Evolutionary conservation across 2,113 vertebrate genomes (phyloP).

Genomic region (Protobothrops mucrosquamatus): DNA sequence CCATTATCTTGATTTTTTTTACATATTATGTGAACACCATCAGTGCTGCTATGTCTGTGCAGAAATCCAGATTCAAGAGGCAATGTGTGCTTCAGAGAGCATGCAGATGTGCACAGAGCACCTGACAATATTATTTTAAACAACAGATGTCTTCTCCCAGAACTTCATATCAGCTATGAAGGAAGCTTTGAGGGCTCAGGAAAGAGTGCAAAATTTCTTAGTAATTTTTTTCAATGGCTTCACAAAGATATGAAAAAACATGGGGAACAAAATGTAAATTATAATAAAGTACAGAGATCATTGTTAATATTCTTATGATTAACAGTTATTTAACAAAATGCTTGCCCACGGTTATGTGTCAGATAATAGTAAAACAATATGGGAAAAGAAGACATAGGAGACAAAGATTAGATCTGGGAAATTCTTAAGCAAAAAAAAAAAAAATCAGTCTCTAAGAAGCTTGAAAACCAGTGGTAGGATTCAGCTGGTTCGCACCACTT

Average conservation of each 20-base stretch:
- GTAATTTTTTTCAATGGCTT: not conserved
- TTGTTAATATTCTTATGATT: not conserved
- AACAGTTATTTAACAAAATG: not conserved
- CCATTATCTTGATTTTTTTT: not conserved
- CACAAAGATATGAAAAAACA: not conserved
- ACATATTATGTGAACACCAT: not conserved
- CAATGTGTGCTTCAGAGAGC: not conserved
- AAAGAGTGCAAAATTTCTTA: not conserved
- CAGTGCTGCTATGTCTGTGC: not conserved
- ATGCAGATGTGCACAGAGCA: not conserved
- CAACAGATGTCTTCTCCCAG: not conserved
- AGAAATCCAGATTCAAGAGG: not conserved
- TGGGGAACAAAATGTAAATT: not conserved
- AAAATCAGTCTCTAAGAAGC: not conserved
- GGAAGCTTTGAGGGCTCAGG: not conserved
- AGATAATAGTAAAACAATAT: not conserved
- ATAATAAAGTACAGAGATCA: not conserved
- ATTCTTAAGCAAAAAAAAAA: not conserved
- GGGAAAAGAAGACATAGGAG: not conserved
- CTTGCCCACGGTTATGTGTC: not conserved
- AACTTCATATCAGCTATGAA: not conserved
- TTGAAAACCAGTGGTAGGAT: not conserved
- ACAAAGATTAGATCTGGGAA: not conserved
- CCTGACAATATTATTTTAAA: not conserved
- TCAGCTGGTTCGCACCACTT: no score